Percentiles rank a stretch among this genome's conserved stretches.
Conservation (phyloP, 2,113 vertebrate genomes). For the Hippolais icterina region DNA sequence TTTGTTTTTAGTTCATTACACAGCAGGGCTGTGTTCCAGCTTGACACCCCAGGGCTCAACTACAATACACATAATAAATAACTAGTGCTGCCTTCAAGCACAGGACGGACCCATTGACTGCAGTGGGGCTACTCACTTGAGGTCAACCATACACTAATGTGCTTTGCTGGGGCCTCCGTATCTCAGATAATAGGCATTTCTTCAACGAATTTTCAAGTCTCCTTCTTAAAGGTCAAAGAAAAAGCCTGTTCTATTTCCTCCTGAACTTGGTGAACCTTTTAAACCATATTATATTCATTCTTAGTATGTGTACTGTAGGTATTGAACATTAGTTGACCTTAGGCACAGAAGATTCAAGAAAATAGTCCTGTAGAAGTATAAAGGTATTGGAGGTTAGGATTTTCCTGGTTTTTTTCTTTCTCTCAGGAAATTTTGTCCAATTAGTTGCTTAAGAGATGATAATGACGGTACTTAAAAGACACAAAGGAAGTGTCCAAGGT, state of each 20-base stretch:
- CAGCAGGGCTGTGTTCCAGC: neutral
- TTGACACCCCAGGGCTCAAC: neutral
- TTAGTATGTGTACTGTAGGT: neutral
- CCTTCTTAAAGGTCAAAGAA: slow-evolving; percentile 63
- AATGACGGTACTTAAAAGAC: rapidly evolving
- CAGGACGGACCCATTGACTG: neutral
- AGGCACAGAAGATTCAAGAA: neutral
- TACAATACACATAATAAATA: neutral
- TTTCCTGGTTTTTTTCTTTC: neutral
- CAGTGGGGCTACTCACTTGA: neutral
- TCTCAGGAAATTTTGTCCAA: neutral
- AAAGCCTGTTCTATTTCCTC: slow-evolving; percentile 42
- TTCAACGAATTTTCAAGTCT: slow-evolving; percentile 30
- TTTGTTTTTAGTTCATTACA: neutral
- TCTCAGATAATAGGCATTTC: slow-evolving; percentile 30
- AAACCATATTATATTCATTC: slow-evolving; percentile 45
- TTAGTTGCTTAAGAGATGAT: neutral
- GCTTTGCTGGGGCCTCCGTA: neutral
- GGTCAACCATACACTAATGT: neutral
- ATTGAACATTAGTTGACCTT: neutral
- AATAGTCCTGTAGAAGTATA: neutral
- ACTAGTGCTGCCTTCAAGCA: neutral
- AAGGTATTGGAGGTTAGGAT: neutral
- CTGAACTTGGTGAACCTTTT: slow-evolving; percentile 21
- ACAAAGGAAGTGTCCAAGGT: neutral